These are phyloP conservation scores for Darevskia nairensis DNA, from an alignment of 2,797 vertebrate species.

Conservation along the genomic window DNA sequence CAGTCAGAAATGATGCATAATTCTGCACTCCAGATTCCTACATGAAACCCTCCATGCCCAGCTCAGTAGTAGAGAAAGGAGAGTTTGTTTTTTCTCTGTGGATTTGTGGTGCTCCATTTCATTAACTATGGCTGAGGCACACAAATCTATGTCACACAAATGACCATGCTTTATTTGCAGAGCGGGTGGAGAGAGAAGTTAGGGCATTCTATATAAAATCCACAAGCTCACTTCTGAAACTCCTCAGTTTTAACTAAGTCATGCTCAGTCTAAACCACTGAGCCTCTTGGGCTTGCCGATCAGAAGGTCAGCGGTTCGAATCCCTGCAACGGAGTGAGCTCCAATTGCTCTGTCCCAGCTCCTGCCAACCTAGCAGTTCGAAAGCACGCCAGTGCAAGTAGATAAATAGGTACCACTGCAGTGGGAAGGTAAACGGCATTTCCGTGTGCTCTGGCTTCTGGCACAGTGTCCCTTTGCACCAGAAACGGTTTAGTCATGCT, in stretches of 20 bases:
- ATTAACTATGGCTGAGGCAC: background rate
- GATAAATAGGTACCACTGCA: no score
- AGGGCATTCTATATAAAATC: background rate
- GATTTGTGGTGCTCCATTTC: background rate
- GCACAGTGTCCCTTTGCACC: accelerated
- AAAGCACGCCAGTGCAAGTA: no score
- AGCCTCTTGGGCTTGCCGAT: no score
- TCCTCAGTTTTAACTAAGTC: background rate
- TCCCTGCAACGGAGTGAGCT: accelerated
- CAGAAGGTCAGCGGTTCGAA: no score
- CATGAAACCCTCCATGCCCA: background rate
- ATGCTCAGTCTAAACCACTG: background rate
- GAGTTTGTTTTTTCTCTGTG: no score
- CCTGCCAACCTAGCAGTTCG: no score
- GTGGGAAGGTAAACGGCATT: no score
- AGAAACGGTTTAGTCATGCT: no score
- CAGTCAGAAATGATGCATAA: background rate
- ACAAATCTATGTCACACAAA: background rate
- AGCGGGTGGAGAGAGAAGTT: no score
- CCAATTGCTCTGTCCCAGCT: no score
- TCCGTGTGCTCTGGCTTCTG: no score
- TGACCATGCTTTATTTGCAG: background rate
- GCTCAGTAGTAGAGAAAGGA: background rate
- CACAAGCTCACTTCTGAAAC: background rate
- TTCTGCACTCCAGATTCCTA: no score